These are phyloP conservation scores for Urocyon cinereoargenteus DNA, from an alignment of 2,797 vertebrate genomes.

Conservation along the genomic window DNA sequence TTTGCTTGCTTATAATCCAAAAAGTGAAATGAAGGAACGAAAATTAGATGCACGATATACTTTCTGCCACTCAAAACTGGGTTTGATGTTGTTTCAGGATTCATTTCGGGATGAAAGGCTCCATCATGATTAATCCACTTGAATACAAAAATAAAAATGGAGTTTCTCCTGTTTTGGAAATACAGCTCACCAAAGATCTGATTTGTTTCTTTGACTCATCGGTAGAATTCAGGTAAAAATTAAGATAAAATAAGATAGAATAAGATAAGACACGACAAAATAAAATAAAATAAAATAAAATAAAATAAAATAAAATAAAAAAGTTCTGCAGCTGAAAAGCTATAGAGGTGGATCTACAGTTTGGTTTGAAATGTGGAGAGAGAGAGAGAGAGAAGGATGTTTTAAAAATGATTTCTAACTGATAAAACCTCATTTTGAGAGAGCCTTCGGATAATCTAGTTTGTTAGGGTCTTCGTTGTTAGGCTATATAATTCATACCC, in stretches of 20 bases:
- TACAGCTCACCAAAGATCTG: conserved; percentile 92
- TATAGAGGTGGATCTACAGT: neutral
- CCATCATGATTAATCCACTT: conserved; percentile 91
- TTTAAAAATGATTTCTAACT: neutral
- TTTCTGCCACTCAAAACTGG: conserved; percentile 23
- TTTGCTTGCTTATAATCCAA: neutral
- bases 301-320: conserved; percentile 49
- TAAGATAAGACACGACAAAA: too few relatives aligned
- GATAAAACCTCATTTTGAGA: neutral
- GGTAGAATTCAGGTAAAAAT: conserved; percentile 92
- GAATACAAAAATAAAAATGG: conserved; percentile 85
- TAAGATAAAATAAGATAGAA: neutral
- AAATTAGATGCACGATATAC: neutral
- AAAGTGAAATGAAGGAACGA: neutral
- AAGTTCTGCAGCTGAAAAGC: neutral
- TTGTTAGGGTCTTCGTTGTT: neutral
- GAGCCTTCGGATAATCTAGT: neutral
- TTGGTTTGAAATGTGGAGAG: neutral
- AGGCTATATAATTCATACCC: neutral
- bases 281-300: too few relatives aligned
- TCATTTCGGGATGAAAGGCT: conserved; percentile 98
- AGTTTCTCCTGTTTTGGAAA: conserved; percentile 88
- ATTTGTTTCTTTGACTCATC: conserved; percentile 95
- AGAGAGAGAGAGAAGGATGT: too few relatives aligned
- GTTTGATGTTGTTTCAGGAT: conserved; percentile 88